These are phyloP conservation scores for Cerastis rubricosa DNA, from an alignment of 2,888 invertebrate species.

Conservation along the genomic window DNA sequence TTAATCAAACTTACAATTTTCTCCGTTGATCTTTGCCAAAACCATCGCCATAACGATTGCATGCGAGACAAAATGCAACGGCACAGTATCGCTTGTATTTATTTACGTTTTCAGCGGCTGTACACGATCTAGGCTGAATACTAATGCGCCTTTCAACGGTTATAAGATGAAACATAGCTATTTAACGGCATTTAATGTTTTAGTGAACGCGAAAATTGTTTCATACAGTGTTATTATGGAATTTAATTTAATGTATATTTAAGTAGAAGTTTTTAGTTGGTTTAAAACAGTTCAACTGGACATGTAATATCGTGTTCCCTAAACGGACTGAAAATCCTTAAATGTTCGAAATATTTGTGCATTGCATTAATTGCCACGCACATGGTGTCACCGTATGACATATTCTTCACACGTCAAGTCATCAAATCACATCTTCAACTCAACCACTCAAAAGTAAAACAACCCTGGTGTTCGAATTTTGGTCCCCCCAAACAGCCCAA, in stretches of 20 bases:
- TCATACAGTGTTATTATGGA: background rate
- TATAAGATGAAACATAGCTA: constrained; percentile 53
- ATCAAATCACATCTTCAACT: background rate
- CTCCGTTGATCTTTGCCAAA: constrained; percentile 49
- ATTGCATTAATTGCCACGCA: background rate
- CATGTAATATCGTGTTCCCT: background rate
- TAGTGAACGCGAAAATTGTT: constrained; percentile 32
- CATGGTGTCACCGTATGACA: background rate
- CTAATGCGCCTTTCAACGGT: constrained; percentile 62
- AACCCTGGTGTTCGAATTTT: background rate
- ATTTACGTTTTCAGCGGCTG: constrained; percentile 64
- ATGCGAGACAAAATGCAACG: constrained; percentile 66
- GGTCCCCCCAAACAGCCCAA: background rate
- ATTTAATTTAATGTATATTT: background rate
- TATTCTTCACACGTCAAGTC: background rate
- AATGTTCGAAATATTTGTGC: background rate
- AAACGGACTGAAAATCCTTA: background rate
- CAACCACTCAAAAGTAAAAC: background rate
- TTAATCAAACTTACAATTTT: background rate
- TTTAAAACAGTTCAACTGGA: background rate
- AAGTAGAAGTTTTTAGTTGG: background rate
- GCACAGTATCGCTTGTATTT: constrained; percentile 58
- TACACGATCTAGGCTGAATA: constrained; percentile 66
- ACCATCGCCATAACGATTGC: constrained; percentile 65
- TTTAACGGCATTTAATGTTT: constrained; percentile 54